phyloP scores from a whole-genome alignment of 2,888 invertebrate genomes.

The Arenicola marina region DNA sequence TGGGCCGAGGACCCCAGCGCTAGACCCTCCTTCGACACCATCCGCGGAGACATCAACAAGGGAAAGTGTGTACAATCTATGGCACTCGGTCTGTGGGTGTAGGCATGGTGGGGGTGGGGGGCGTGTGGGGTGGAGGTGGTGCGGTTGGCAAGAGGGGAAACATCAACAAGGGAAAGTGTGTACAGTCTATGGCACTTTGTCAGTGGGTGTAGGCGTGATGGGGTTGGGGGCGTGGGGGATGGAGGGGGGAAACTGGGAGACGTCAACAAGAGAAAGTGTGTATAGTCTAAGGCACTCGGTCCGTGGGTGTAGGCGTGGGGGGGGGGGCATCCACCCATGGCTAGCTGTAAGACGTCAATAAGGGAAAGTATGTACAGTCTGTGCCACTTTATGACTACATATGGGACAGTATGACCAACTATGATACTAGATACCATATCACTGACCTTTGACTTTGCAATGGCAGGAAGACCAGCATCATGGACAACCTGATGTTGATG shows the following conservation, averaged over 20 bases:
- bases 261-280: constrained; percentile 18
- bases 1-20: constrained; percentile 90
- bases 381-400: too few species aligned
- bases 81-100: neutral
- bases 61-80: constrained; percentile 11
- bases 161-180: constrained; percentile 19
- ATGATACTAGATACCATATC: too few species aligned
- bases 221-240: too few species aligned
- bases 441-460: neutral
- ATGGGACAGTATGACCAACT: too few species aligned
- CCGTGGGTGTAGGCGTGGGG: too few species aligned
- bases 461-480: constrained; percentile 43
- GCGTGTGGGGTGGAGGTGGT: too few species aligned
- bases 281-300: neutral
- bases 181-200: neutral
- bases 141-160: too few species aligned
- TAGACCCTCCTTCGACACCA: constrained; percentile 76
- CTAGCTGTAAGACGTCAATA: neutral
- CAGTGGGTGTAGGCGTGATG: too few species aligned
- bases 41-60: constrained; percentile 20
- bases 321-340: too few species aligned
- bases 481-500: constrained; percentile 52
- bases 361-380: neutral
- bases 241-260: too few species aligned
- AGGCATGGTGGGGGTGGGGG: too few species aligned